A percentile compares a stretch with the other conserved stretches of the same genome.
These are phyloP conservation scores for Protophormia terraenovae DNA, from an alignment of 2,888 invertebrate genomes.

Conservation along the genomic window DNA sequence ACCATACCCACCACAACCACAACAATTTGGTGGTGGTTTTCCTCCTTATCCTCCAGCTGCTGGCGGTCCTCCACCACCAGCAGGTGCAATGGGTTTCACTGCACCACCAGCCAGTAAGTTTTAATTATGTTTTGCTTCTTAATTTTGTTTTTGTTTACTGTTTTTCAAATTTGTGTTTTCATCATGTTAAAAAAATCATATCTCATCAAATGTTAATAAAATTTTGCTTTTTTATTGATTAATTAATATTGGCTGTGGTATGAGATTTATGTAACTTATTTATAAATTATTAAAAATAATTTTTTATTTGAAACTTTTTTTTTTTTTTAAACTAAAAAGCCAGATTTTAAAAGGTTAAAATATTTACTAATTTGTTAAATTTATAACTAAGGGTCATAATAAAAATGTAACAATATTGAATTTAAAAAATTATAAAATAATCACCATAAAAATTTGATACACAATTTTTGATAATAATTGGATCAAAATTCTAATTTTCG, in stretches of 20 bases:
- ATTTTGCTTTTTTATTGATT: conserved; percentile 40
- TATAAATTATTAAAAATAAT: no score
- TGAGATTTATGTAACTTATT: background rate
- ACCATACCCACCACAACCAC: conserved; percentile 67
- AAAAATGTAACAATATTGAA: no score
- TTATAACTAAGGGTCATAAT: no score
- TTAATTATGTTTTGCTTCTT: conserved; percentile 45
- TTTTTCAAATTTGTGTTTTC: conserved; percentile 42
- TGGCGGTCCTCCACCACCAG: conserved; percentile 56
- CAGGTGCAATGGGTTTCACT: conserved; percentile 78
- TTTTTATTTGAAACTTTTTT: no score
- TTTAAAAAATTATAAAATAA: no score
- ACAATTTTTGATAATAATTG: no score
- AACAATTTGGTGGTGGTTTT: conserved; percentile 58
- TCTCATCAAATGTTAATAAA: background rate
- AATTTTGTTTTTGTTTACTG: conserved; percentile 17
- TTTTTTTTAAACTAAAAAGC: background rate
- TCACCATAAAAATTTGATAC: no score
- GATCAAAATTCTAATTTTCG: no score
- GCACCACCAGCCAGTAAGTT: conserved; percentile 80
- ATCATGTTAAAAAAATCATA: background rate
- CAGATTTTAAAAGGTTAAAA: no score
- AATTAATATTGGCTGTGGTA: conserved; percentile 35
- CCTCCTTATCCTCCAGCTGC: conserved; percentile 67
- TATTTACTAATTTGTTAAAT: no score